Base-by-base conservation (phyloP, 2,797 vertebrate genomes). In the Spheniscus humboldti region DNA sequence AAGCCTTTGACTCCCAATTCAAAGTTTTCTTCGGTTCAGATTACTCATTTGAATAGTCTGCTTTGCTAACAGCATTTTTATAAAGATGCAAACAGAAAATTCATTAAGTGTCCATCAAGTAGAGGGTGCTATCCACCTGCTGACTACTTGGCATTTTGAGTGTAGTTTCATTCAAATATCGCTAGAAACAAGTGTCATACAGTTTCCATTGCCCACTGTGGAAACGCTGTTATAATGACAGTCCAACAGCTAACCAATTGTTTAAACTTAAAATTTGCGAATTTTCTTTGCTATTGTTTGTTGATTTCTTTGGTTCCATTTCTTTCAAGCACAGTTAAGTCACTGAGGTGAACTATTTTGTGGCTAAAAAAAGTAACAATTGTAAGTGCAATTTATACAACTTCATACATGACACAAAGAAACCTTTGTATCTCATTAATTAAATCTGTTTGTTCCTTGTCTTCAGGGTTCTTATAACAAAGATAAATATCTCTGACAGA, bases 151-250 rank as follows among this genome's bases (percentile, higher is more conserved):
- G 35, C 25, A 24, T 33, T 37, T 43, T 18, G 15, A 53, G 18
- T 4, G 16, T 4, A n/a, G 55, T 3, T 66, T 37, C 47, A 45
- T 11, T 66, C 50, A 79, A 47, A 19, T 37, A 37, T 18, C 8
- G 1, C 25, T 35, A 53, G 39, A 48, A 48, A 47, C 0, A 1
- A 56, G 9, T 0, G 7, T 5, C 25, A 33, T 1, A 5, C 1
- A 10, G 20, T 33, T 45, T 31, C 35, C 45, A 23, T 3, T 60
- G 59, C 10, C 23, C 52, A 25, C 47, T 37, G 45, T 17, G 39
- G 30, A 83, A 83, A 80, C 1, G 2, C 28, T 6, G 3, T 23
- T 75, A 50, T 1, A 45, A 39, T 0, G 1, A 37, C 3, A 68
- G 22, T 8, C 23, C 30, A 20, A 15, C 50, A 76, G 19, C 18